Evolutionary conservation across 2,113 vertebrate genomes (phyloP), one percentile per base, ranked within the genome.

Genomic region (Trichomycterus rosablanca): DNA sequence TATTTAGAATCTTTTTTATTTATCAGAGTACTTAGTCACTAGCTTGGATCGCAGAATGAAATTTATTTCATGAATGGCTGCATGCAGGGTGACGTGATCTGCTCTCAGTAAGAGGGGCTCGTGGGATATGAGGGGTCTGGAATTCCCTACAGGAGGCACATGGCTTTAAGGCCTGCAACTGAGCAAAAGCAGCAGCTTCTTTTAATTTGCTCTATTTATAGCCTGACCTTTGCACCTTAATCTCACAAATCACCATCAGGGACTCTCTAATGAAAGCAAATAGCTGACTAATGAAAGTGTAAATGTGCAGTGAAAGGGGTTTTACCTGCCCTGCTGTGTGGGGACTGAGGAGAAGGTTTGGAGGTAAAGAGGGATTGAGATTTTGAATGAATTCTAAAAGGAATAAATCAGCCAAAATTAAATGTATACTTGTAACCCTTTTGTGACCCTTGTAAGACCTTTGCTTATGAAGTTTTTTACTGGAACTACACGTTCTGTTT

Each of bases 201-300:
- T 85, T 81, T 74, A 83, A 68, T 55, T 48, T 56, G 40, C 35
- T 61, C 66, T 50, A 34, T 80, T 76, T 75, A 71, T 64, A 74
- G 66, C 49, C 68, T 79, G 73, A 75, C 68, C 76, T 58, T 65
- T 56, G 2, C 59, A 73, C 62, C 68, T 74, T 49, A 19, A 15
- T 10, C 76, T 71, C 74, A 73, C 75, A 72, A 74, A 70, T 72
- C 2, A 10, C 67, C 35, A 69, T 59, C 65, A 28, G 68, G 56
- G 26, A 57, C 69, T 73, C 60, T 74, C 66, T 71, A 39, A 73
- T 76, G 61, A 71, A 63, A 57, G 69, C 78, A 74, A 79, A 71
- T 74, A 72, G 74, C 75, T 74, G 56, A 48, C 58, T 79, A 80
- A 79, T 82, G 67, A 65, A 78, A 71, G 67, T 76, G 64, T 76